phyloP scores from a whole-genome alignment of 2,113 vertebrate species.

The Sinocyclocheilus rhinocerous region DNA sequence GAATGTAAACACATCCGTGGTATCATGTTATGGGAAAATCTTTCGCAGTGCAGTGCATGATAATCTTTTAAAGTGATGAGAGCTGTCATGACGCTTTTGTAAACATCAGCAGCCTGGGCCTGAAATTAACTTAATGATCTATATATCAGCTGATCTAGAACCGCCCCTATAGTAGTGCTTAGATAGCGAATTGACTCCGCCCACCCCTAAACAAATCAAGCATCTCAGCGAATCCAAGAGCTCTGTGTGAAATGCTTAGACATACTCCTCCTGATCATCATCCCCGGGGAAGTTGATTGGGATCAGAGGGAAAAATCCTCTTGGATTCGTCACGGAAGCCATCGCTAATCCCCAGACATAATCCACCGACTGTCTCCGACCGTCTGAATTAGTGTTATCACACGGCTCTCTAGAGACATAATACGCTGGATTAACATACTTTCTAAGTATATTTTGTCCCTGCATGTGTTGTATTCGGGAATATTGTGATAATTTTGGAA shows the following conservation, averaged over 20 bases:
- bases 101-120: background rate
- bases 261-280: background rate
- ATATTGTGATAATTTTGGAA: constrained; percentile 16
- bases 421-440: constrained; percentile 19
- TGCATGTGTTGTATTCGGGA: background rate
- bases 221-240: background rate
- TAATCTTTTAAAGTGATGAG: background rate
- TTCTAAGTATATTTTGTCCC: constrained; percentile 20
- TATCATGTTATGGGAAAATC: background rate
- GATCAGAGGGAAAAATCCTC: constrained; percentile 31
- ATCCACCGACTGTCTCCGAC: constrained; percentile 39
- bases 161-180: background rate
- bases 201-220: background rate
- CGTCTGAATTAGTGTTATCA: constrained; percentile 14
- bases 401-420: constrained; percentile 30
- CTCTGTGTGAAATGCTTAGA: background rate
- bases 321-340: constrained; percentile 39
- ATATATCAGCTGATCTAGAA: constrained; percentile 16
- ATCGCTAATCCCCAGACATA: constrained; percentile 47
- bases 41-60: background rate
- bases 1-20: background rate
- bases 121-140: background rate
- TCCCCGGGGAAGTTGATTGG: constrained; percentile 17
- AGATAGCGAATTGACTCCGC: background rate
- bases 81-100: background rate